Percentiles rank a stretch among this genome's conserved stretches.
phyloP scores from a whole-genome alignment of 2,797 vertebrate species.

The Malurus splendens region DNA sequence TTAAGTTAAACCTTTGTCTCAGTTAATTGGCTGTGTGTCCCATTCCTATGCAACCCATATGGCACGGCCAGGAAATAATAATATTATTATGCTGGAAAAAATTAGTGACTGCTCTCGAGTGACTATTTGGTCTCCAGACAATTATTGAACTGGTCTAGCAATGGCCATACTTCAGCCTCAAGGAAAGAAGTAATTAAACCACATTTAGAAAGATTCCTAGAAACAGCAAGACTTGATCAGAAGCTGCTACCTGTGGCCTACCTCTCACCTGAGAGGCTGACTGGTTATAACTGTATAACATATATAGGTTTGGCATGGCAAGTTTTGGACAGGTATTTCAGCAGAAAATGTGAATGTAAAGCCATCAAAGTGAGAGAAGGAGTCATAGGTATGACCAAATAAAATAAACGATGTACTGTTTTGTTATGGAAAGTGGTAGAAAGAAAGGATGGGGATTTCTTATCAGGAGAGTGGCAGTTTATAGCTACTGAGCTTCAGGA shows the following conservation, averaged over 20 bases:
- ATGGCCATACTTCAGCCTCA: background rate
- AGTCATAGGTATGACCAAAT: background rate
- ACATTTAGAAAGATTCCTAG: background rate
- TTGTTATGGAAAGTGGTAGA: background rate
- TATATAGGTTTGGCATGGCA: background rate
- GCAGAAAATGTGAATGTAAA: background rate
- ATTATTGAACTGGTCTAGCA: slow-evolving; percentile 34
- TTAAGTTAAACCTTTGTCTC: slow-evolving; percentile 57
- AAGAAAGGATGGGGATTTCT: background rate
- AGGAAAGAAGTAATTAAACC: slow-evolving; percentile 6
- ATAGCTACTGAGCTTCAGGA: background rate
- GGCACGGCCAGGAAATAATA: slow-evolving; percentile 43
- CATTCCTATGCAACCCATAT: background rate
- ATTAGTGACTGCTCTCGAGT: background rate
- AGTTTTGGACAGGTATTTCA: background rate
- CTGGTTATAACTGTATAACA: background rate
- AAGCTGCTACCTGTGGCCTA: background rate
- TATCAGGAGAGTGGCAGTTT: background rate
- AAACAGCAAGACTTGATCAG: background rate
- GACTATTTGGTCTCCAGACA: slow-evolving; percentile 17
- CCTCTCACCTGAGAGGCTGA: background rate
- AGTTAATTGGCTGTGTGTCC: slow-evolving; percentile 33
- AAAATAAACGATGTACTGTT: background rate
- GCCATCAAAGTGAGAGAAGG: background rate
- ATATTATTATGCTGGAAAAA: slow-evolving; percentile 34